Conservation (phyloP, 1,140 invertebrate genomes). For the Brachionus paranguensis region DNA sequence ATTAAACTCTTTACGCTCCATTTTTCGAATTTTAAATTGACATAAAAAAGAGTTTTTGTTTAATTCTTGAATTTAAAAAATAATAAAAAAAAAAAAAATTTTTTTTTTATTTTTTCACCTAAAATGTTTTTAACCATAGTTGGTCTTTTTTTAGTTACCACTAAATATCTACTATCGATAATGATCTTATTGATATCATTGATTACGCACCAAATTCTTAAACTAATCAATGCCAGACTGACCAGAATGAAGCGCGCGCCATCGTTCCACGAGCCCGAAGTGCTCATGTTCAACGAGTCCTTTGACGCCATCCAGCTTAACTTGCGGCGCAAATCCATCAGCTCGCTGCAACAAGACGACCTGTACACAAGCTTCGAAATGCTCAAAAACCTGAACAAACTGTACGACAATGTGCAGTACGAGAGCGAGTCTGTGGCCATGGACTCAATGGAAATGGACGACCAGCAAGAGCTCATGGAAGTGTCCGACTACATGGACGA, state of each 20-base stretch:
- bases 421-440: not conserved
- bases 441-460: not conserved
- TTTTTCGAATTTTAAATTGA: not conserved
- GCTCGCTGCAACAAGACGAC: not conserved
- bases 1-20: constrained; percentile 16
- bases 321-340: not conserved
- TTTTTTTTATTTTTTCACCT: not conserved
- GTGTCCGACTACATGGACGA: not conserved
- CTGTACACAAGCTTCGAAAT: not conserved
- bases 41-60: not conserved
- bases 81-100: not conserved
- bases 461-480: not conserved
- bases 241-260: not conserved
- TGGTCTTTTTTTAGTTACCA: constrained; percentile 33
- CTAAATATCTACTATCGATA: constrained; percentile 13
- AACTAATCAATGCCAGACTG: not conserved
- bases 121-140: constrained; percentile 33
- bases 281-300: constrained; percentile 7
- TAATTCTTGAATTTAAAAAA: not conserved
- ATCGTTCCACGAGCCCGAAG: not conserved
- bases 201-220: not conserved
- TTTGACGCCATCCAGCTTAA: not conserved
- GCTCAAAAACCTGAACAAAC: constrained; percentile 1
- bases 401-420: not conserved
- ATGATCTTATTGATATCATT: constrained; percentile 28